Evolutionary conservation across 1,140 invertebrate species (phyloP), one percentile per base, ranked within the genome.

Genomic region (Cydia strobilella): DNA sequence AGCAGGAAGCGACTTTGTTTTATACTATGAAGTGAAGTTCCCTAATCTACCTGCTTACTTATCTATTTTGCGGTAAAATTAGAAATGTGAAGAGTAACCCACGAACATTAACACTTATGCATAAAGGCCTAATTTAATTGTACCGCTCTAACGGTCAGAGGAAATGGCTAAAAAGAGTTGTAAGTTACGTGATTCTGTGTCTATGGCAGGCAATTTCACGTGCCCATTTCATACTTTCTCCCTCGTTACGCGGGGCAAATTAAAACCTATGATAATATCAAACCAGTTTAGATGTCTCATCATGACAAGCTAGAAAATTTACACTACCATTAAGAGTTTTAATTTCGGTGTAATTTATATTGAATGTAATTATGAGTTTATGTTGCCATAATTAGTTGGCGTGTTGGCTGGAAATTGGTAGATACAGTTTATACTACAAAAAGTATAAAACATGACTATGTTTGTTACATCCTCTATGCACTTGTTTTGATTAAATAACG

Each of bases 191-290:
- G 65, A 69, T 69, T 15, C 31, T 42, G 65, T 20, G 27, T 18
- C 65, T 20, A 35, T 69, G 6, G 65, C 20, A 35, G 65, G 31
- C 18, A 69, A 69, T 69, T 69, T 69, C 65, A 69, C 65, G 42
- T 27, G 27, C n/a, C 65, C 65, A 35, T 69, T 35, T 69, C 27
- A 35, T 39, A 69, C 65, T 69, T 69, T 69, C 65, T 69, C 31
- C 31, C 31, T 69, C 65, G 65, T 69, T 23, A 39, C 31, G 42
- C 18, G 65, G 6, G 18, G 18, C 31, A 18, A 69, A 69, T 69
- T 66, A 39, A 69, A 69, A 69, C 63, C 65, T 69, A 69, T 69
- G 65, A 31, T 69, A 39, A 69, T 69, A 20, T 35, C 9, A 59
- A 69, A 69, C 65, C 6, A 42, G 35, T 69, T 69, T 39, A 31